Evolutionary conservation across 1,140 invertebrate genomes (phyloP), one percentile per base, ranked within the genome.

Genomic region (Harlomillsia oculata): DNA sequence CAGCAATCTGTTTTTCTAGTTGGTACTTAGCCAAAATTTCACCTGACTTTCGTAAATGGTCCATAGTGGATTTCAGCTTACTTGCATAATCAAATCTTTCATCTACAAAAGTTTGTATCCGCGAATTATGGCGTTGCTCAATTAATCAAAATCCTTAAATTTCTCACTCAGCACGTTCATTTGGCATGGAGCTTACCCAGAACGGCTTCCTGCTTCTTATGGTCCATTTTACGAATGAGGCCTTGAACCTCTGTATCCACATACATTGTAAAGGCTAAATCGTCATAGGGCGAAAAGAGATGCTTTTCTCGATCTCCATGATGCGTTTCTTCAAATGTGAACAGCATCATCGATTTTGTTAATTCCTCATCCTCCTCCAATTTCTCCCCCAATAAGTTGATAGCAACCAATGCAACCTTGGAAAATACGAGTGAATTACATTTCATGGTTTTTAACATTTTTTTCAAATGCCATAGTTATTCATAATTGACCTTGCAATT

Each of bases 261-360:
- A 67, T 97, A 97, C 91, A 97, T 97, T 45, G 91, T 87, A 73
- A 95, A 95, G 0, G 90, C 85, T n/a, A 97, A 74, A 72, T 97
- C 91, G 69, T 97, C 91, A 66, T 90, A 87, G 0, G 88, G 83
- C 1, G 89, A 93, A 51, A 82, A 63, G 32, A 66, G 53, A 50
- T 53, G 60, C 26, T 72, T 69, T 46, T 75, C 72, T 2, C 70
- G 66, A 63, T 75, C 68, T 43, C 13, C 70, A 63, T 26, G 66
- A 61, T 67, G 76, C 58, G 52, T 68, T 36, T 63, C 58, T 44
- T 62, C 59, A 43, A 64, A 62, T 30, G 56, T 56, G 25, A 64
- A 59, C 28, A 44, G 40, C 6, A 28, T 46, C 8, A 51, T n/a
- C 8, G 53, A 56, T 9, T 48, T 40, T 20, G 21, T 50, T 53